Conservation (phyloP, 2,797 vertebrate genomes). For the Hemibagrus guttatus region DNA sequence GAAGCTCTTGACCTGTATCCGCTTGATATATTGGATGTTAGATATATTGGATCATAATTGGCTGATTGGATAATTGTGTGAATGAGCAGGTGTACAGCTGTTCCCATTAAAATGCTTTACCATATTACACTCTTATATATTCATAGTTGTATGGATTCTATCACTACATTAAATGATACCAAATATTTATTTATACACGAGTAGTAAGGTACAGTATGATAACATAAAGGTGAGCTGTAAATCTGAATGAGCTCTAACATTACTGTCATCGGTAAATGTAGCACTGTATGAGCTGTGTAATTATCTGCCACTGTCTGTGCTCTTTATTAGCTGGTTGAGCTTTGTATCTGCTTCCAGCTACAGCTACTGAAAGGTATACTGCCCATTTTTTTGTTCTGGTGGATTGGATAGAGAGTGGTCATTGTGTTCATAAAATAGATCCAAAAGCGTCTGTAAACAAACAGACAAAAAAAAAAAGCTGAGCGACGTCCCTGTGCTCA, state of each 20-base stretch:
- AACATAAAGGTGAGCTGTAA: background rate
- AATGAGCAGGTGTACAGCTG: conserved; percentile 4
- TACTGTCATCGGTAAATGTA: background rate
- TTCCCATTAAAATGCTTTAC: background rate
- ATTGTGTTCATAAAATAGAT: conserved; percentile 16
- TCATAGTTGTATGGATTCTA: background rate
- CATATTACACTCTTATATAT: background rate
- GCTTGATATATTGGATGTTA: background rate
- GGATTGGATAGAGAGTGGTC: conserved; percentile 1
- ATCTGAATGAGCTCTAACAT: background rate
- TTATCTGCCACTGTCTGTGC: background rate
- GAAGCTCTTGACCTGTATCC: background rate
- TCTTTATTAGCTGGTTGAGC: background rate
- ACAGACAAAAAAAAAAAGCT: conserved; percentile 20
- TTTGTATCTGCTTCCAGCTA: background rate
- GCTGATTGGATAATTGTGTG: background rate
- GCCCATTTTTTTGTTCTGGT: background rate
- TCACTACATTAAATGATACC: background rate
- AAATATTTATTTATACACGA: background rate
- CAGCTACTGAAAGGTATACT: conserved; percentile 4
- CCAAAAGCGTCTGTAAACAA: conserved; percentile 36
- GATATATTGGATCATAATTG: background rate
- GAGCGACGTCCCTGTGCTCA: background rate
- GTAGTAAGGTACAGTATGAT: background rate
- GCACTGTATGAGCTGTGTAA: background rate